phyloP scores from a whole-genome alignment of 2,888 invertebrate species.

The Sinodicranocentrus sp. region DNA sequence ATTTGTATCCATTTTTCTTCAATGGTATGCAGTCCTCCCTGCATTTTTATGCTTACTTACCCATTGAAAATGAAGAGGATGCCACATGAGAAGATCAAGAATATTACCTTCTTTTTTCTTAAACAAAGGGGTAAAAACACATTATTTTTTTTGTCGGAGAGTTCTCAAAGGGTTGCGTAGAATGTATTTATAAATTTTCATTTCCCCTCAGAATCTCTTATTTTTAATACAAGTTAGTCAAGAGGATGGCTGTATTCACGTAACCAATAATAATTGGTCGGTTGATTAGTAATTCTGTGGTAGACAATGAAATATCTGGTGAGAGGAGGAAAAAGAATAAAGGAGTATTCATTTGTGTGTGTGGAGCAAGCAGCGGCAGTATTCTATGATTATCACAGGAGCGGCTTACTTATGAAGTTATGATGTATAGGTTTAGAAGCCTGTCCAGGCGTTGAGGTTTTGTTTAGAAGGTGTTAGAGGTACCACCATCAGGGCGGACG shows the following conservation, averaged over 20 bases:
- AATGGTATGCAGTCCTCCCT: conserved; percentile 36
- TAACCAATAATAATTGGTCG: conserved; percentile 62
- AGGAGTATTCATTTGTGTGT: not conserved
- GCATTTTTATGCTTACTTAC: too few species aligned
- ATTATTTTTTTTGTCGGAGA: conserved; percentile 63
- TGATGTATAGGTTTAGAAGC: conserved; percentile 48
- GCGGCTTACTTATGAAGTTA: conserved; percentile 34
- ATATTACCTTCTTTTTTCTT: conserved; percentile 15
- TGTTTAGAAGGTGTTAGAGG: conserved; percentile 51
- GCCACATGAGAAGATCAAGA: conserved; percentile 25
- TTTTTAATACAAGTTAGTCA: conserved; percentile 22
- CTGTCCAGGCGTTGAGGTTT: conserved; percentile 56
- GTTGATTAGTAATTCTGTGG: conserved; percentile 66
- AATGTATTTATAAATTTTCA: conserved; percentile 64
- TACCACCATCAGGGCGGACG: conserved; percentile 56
- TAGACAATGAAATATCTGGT: conserved; percentile 39
- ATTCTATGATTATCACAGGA: conserved; percentile 25
- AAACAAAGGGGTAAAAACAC: conserved; percentile 51
- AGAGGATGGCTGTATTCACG: conserved; percentile 23
- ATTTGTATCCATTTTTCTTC: conserved; percentile 11
- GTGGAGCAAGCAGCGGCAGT: not conserved
- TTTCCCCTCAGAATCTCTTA: conserved; percentile 37
- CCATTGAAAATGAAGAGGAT: not conserved
- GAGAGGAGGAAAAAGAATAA: conserved; percentile 10
- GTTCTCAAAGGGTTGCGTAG: conserved; percentile 60